Conservation (phyloP, 2,888 invertebrate species). For the Branchellion lobata region DNA sequence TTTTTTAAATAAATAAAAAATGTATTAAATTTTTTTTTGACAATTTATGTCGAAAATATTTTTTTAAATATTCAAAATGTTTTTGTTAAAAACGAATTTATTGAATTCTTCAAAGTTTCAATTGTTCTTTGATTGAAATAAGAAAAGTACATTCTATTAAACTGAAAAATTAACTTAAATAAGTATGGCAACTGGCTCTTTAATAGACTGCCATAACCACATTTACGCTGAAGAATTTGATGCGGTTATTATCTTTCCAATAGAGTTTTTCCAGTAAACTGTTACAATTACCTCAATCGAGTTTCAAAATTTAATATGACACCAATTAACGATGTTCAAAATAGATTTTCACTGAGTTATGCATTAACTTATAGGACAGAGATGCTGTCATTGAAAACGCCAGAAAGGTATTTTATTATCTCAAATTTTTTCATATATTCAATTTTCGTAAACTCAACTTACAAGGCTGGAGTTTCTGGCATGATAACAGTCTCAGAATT, state of each 20-base stretch:
- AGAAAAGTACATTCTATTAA: no score
- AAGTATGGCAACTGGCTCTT: neutral
- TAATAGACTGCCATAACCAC: neutral
- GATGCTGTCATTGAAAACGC: neutral
- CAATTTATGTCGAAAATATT: no score
- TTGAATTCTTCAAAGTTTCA: no score
- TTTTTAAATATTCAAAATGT: no score
- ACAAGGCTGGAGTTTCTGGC: neutral
- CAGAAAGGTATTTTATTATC: neutral
- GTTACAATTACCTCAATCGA: neutral
- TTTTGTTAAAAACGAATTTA: no score
- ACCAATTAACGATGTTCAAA: neutral
- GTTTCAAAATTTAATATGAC: neutral
- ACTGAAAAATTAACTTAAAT: no score
- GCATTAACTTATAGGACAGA: neutral
- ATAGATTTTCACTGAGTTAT: neutral
- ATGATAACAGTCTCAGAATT: neutral
- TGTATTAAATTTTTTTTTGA: no score
- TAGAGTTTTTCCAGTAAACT: no score
- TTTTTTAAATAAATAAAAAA: no score
- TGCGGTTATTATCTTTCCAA: neutral
- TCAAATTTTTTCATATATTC: neutral
- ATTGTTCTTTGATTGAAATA: no score
- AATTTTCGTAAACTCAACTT: neutral
- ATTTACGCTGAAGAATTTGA: slow-evolving; percentile 15